Percentiles rank a stretch among this genome's conserved stretches.
Evolutionary conservation across 2,888 invertebrate genomes (phyloP).

Genomic region (Pandemis cinnamomeana): DNA sequence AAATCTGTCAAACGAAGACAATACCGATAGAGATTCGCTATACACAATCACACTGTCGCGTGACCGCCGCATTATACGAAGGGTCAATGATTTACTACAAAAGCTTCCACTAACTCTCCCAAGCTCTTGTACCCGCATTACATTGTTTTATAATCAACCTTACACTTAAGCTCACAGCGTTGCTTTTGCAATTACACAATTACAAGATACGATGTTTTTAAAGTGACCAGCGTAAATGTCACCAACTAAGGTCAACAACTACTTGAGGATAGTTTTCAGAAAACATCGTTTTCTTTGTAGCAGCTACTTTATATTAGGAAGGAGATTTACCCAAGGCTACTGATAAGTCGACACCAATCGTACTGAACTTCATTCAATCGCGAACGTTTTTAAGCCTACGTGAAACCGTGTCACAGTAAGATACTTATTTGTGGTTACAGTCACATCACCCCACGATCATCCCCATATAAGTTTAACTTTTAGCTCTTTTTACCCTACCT

Average conservation of each 20-base stretch:
- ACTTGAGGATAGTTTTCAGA: not conserved
- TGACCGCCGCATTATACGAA: conserved; percentile 41
- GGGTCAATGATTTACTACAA: conserved; percentile 44
- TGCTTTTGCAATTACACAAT: not conserved
- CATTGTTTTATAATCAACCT: not conserved
- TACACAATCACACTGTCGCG: conserved; percentile 28
- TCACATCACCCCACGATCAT: too few relatives aligned
- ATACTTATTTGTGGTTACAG: too few relatives aligned
- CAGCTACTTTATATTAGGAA: not conserved
- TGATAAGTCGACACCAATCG: not conserved
- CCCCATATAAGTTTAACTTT: too few relatives aligned
- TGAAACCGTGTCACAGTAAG: too few relatives aligned
- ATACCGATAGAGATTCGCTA: conserved; percentile 18
- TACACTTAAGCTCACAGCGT: not conserved
- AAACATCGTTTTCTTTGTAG: not conserved
- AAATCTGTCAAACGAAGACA: not conserved
- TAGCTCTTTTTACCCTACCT: too few relatives aligned
- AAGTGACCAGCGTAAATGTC: not conserved
- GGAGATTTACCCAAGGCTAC: not conserved
- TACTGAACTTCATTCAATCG: not conserved
- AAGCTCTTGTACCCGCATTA: not conserved
- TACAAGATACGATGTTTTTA: not conserved
- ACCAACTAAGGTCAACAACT: not conserved
- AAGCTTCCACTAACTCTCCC: not conserved
- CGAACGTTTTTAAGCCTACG: too few relatives aligned